These are phyloP conservation scores for Heliconius nattereri DNA, from an alignment of 1,140 invertebrate genomes.

Conservation along the genomic window DNA sequence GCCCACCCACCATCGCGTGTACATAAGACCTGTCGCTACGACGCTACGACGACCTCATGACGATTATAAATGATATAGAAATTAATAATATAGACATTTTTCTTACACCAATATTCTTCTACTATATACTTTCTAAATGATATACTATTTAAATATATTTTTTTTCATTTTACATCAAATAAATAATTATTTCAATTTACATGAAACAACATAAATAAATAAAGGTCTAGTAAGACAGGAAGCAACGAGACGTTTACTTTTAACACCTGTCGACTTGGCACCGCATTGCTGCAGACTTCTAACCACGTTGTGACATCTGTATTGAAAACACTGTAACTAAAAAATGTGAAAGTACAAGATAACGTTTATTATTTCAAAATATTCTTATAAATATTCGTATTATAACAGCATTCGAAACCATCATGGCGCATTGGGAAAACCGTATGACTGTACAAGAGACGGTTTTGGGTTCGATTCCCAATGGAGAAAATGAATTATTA, in stretches of 20 bases:
- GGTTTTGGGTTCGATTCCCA: too few relatives aligned
- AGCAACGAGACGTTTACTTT: not conserved
- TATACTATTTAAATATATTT: not conserved
- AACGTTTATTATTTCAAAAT: not conserved
- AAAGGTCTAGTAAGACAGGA: not conserved
- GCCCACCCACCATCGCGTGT: not conserved
- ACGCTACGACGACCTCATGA: too few relatives aligned
- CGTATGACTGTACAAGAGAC: too few relatives aligned
- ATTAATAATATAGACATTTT: too few relatives aligned
- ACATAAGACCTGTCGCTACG: too few relatives aligned
- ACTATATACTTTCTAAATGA: not conserved
- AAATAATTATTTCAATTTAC: not conserved
- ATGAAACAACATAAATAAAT: constrained; percentile 3
- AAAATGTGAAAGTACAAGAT: not conserved
- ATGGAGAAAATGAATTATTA: too few relatives aligned
- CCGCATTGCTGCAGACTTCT: not conserved
- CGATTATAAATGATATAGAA: too few relatives aligned
- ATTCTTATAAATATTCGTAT: too few relatives aligned
- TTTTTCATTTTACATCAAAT: not conserved
- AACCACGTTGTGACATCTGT: constrained; percentile 1
- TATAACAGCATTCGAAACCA: not conserved
- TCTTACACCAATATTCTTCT: too few relatives aligned
- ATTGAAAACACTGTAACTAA: not conserved
- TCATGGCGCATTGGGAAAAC: too few relatives aligned
- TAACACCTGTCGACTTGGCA: not conserved